A percentile compares a stretch with the other conserved stretches of the same genome.
These are phyloP conservation scores for Drosophila trichaetosa DNA, from an alignment of 2,888 invertebrate genomes.

Conservation along the genomic window DNA sequence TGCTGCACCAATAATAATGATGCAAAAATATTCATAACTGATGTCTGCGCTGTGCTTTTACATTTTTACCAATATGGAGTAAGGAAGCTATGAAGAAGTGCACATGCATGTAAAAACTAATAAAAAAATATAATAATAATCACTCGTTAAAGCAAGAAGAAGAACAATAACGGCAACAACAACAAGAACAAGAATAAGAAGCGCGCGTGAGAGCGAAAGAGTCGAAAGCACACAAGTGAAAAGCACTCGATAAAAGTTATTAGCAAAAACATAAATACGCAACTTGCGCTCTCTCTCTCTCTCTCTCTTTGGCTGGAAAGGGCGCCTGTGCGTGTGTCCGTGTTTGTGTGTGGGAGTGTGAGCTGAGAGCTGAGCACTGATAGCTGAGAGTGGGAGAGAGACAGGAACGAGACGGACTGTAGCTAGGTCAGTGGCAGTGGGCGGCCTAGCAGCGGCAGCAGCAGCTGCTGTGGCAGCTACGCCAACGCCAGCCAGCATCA, in stretches of 20 bases:
- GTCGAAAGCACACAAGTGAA: slow-evolving; percentile 37
- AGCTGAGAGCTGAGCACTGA: slow-evolving; percentile 13
- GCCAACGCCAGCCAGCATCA: slow-evolving; percentile 51
- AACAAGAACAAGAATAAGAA: slow-evolving; percentile 28
- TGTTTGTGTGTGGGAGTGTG: slow-evolving; percentile 54
- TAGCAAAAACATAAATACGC: slow-evolving; percentile 78
- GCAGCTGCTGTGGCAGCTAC: slow-evolving; percentile 41
- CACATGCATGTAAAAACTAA: slow-evolving; percentile 60
- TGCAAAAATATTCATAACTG: slow-evolving; percentile 11
- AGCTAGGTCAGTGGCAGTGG: slow-evolving; percentile 70
- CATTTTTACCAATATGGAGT: not conserved
- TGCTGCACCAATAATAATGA: slow-evolving; percentile 17
- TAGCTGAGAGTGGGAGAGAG: slow-evolving; percentile 40
- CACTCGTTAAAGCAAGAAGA: slow-evolving; percentile 29
- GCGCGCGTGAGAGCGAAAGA: slow-evolving; percentile 27
- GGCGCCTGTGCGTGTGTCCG: slow-evolving; percentile 37
- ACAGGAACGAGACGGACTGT: slow-evolving; percentile 42
- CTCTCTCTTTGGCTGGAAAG: slow-evolving; percentile 31
- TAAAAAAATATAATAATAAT: slow-evolving; percentile 34
- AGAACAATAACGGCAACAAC: slow-evolving; percentile 28
- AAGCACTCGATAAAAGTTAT: slow-evolving; percentile 74
- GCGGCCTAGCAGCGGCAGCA: slow-evolving; percentile 59
- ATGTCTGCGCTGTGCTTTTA: slow-evolving; percentile 22
- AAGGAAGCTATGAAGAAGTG: slow-evolving; percentile 31
- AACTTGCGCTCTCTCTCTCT: slow-evolving; percentile 50